Evolutionary conservation across 2,888 invertebrate genomes (phyloP).

Genomic region (Xylocampa areola): DNA sequence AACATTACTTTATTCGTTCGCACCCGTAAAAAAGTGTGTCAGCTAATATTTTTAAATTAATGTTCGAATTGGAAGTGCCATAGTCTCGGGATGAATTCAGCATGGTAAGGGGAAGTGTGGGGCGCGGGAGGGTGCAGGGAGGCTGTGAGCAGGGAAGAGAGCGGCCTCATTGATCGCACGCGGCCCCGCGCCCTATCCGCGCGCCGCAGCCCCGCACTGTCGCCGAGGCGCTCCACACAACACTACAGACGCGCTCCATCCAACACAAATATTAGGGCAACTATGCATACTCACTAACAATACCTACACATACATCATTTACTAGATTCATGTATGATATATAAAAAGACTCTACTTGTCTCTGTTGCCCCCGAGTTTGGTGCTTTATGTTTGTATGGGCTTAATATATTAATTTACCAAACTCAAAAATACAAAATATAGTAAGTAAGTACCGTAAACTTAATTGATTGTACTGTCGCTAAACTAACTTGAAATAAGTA

Average conservation of each 20-base stretch:
- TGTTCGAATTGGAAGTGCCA: slow-evolving; percentile 77
- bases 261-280: slow-evolving; percentile 16
- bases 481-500: neutral
- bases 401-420: neutral
- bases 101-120: slow-evolving; percentile 60
- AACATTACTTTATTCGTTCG: slow-evolving; percentile 39
- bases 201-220: slow-evolving; percentile 64
- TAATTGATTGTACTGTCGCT: too few relatives aligned
- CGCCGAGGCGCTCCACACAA: slow-evolving; percentile 75
- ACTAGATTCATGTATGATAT: neutral
- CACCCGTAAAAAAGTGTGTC: slow-evolving; percentile 56
- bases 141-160: slow-evolving; percentile 65
- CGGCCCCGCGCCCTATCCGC: slow-evolving; percentile 78
- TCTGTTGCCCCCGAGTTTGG: neutral
- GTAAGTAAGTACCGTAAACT: neutral
- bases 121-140: slow-evolving; percentile 62
- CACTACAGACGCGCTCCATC: slow-evolving; percentile 65
- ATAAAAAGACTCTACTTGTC: neutral
- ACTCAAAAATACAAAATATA: neutral
- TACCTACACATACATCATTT: slow-evolving; percentile 2
- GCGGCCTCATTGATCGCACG: slow-evolving; percentile 86
- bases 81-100: slow-evolving; percentile 75
- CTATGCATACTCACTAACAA: slow-evolving; percentile 14
- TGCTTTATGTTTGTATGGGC: neutral
- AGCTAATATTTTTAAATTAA: slow-evolving; percentile 74